Percentiles rank a stretch among this genome's conserved stretches.
These are phyloP conservation scores for Notolepis coatsorum DNA, from an alignment of 2,797 vertebrate genomes.

Conservation along the genomic window DNA sequence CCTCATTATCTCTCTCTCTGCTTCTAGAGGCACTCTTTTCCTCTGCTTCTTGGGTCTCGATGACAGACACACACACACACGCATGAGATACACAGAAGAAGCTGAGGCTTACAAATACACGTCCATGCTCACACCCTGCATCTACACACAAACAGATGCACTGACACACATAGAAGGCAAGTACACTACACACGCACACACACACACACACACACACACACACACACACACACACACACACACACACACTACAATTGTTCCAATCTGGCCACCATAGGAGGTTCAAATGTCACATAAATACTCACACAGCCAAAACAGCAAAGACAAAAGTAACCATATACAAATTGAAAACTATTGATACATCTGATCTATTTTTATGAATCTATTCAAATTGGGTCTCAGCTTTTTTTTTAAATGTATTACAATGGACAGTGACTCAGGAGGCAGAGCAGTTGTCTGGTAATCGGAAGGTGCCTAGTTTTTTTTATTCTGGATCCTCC, in stretches of 20 bases:
- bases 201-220: not conserved
- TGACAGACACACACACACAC: slow-evolving; percentile 44
- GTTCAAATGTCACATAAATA: no score
- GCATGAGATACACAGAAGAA: slow-evolving; percentile 4
- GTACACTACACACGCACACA: not conserved
- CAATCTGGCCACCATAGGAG: no score
- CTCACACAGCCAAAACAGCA: no score
- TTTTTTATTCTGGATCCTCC: no score
- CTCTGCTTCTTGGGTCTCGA: slow-evolving; percentile 34
- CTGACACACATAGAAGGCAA: slow-evolving; percentile 26
- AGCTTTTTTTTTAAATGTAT: no score
- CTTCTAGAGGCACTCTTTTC: slow-evolving; percentile 58
- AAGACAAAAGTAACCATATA: no score
- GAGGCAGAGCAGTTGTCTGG: no score
- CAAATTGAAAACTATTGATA: no score
- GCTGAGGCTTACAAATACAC: not conserved
- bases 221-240: slow-evolving; percentile 4
- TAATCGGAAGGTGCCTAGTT: no score
- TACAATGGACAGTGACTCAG: no score
- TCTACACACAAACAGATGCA: not conserved
- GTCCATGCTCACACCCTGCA: not conserved
- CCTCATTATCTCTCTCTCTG: slow-evolving; percentile 18
- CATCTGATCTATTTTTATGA: no score
- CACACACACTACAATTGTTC: slow-evolving; percentile 3
- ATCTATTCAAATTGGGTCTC: no score